Conservation (phyloP, 2,797 vertebrate genomes). For the Danio albolineatus region DNA sequence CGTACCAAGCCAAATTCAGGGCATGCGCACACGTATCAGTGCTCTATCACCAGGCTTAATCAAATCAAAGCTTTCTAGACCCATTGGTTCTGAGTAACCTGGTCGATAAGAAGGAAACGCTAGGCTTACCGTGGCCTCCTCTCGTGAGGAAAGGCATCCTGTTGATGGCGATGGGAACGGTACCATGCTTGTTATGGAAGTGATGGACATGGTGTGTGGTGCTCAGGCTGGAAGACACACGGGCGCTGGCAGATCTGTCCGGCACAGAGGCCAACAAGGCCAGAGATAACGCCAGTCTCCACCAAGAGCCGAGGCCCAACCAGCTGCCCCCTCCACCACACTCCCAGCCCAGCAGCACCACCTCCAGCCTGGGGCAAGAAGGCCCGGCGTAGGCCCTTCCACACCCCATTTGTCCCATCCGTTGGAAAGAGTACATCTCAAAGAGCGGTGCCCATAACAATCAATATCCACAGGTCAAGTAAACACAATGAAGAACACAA, state of each 20-base stretch:
- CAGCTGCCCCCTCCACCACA: constrained; percentile 69
- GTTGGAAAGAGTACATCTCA: constrained; percentile 79
- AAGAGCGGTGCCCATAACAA: constrained; percentile 67
- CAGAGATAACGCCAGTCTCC: constrained; percentile 76
- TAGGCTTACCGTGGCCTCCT: constrained; percentile 90
- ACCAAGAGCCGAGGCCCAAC: constrained; percentile 76
- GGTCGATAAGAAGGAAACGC: constrained; percentile 32
- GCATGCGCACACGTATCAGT: constrained; percentile 27
- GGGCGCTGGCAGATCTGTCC: constrained; percentile 85
- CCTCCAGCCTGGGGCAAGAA: constrained; percentile 73
- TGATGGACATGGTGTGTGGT: constrained; percentile 96
- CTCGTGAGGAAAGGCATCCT: constrained; percentile 94
- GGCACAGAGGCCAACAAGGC: constrained; percentile 79
- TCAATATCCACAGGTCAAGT: constrained; percentile 67
- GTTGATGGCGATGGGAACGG: constrained; percentile 95
- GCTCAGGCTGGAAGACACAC: constrained; percentile 93
- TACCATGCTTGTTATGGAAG: constrained; percentile 96
- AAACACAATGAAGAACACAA: constrained; percentile 26
- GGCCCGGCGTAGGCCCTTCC: constrained; percentile 65
- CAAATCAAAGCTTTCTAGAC: constrained; percentile 38
- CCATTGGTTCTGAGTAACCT: not conserved
- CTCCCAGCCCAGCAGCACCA: constrained; percentile 71
- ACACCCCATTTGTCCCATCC: constrained; percentile 70
- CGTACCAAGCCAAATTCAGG: constrained; percentile 27
- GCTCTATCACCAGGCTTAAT: constrained; percentile 22